A percentile compares a stretch with the other conserved stretches of the same genome.
Evolutionary conservation across 2,113 vertebrate species (phyloP).

Genomic region (Myodes glareolus): DNA sequence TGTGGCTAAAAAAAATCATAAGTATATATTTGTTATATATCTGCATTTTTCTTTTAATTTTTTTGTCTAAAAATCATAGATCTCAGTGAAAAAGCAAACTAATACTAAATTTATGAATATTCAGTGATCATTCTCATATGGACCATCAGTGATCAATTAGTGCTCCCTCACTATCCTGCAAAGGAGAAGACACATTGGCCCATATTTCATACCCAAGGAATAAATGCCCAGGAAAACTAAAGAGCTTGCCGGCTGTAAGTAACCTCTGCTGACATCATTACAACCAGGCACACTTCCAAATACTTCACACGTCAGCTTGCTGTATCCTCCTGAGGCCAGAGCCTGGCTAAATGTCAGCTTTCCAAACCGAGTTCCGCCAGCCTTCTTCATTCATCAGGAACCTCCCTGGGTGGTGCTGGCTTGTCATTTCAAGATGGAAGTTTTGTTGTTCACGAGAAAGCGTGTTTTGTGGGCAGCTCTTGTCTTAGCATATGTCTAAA

Average conservation of each 20-base stretch:
- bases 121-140: background rate
- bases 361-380: background rate
- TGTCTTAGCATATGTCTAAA: background rate
- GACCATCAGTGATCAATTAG: background rate
- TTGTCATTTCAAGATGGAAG: background rate
- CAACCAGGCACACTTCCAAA: background rate
- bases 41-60: background rate
- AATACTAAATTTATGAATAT: background rate
- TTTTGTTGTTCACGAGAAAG: background rate
- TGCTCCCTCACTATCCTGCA: background rate
- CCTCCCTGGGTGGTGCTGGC: background rate
- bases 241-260: background rate
- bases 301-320: background rate
- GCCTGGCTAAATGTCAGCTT: background rate
- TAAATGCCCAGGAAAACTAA: background rate
- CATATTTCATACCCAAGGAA: conserved; percentile 4
- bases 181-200: background rate
- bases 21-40: background rate
- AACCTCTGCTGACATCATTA: background rate
- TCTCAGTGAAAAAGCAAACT: background rate
- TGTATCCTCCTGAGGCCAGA: background rate
- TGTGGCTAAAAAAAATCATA: conserved; percentile 3
- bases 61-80: background rate
- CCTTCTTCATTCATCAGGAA: background rate
- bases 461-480: background rate